A percentile compares a stretch with the other conserved stretches of the same genome.
Evolutionary conservation across 2,888 invertebrate species (phyloP).

Genomic region (Endotricha flammealis): DNA sequence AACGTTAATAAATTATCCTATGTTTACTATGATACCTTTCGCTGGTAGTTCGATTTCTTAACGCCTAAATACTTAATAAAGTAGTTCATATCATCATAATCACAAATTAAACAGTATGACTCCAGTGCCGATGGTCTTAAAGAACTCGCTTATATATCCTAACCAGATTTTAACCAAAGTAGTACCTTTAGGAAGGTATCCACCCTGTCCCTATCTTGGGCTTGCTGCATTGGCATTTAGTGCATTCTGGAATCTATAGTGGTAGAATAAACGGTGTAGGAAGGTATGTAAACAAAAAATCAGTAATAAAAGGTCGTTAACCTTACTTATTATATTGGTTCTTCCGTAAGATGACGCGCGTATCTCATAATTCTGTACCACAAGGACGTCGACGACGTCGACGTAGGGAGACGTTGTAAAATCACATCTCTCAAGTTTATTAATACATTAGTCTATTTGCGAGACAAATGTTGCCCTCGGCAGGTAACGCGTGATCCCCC

Average conservation of each 20-base stretch:
- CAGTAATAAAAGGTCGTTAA: background rate
- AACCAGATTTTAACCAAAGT: too few species aligned
- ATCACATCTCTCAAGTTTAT: slow-evolving; percentile 7
- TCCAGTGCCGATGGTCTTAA: too few species aligned
- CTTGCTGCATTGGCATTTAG: too few species aligned
- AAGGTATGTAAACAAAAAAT: background rate
- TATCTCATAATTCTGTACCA: slow-evolving; percentile 13
- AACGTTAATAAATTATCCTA: slow-evolving; percentile 1
- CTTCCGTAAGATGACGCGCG: slow-evolving; percentile 9
- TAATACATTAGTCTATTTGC: slow-evolving; percentile 12
- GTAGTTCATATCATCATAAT: too few species aligned
- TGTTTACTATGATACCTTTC: slow-evolving; percentile 7
- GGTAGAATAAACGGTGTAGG: too few species aligned
- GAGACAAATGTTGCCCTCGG: slow-evolving; percentile 3
- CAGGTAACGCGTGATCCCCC: slow-evolving; percentile 6
- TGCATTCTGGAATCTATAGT: too few species aligned
- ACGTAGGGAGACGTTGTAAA: slow-evolving; percentile 24
- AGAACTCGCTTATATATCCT: too few species aligned
- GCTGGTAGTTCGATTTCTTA: too few species aligned
- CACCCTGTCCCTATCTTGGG: too few species aligned
- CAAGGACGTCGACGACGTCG: slow-evolving; percentile 31
- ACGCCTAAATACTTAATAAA: too few species aligned
- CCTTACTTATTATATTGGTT: slow-evolving; percentile 17
- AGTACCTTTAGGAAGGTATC: too few species aligned
- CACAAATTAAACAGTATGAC: too few species aligned